These are phyloP conservation scores for Darevskia mixta DNA, from an alignment of 2,797 vertebrate genomes.

Conservation along the genomic window DNA sequence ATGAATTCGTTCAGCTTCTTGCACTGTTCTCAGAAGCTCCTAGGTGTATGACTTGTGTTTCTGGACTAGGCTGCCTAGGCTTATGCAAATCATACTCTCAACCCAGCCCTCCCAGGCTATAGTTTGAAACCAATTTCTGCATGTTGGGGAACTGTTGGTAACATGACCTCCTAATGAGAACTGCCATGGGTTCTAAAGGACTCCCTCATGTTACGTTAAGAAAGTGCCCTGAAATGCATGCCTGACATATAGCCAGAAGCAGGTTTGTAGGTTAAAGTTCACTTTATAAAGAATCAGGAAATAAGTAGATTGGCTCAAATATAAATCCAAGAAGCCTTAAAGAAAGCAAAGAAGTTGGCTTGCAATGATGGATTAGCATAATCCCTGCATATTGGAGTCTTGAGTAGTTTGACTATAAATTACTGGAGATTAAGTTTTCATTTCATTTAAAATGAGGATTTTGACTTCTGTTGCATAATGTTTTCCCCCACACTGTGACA, in stretches of 20 bases:
- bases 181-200: slow-evolving; percentile 5
- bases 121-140: not conserved
- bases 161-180: slow-evolving; percentile 43
- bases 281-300: slow-evolving; percentile 49
- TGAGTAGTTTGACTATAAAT: slow-evolving; percentile 58
- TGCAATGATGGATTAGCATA: slow-evolving; percentile 57
- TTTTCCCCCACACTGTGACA: not conserved
- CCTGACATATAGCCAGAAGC: slow-evolving; percentile 35
- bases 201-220: slow-evolving; percentile 24
- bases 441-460: slow-evolving; percentile 38
- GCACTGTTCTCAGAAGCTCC: not conserved
- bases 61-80: not conserved
- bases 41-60: rapidly evolving
- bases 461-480: slow-evolving; percentile 38
- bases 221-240: slow-evolving; percentile 44
- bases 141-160: not conserved
- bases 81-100: not conserved
- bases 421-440: slow-evolving; percentile 59
- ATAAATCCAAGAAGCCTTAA: slow-evolving; percentile 63
- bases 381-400: slow-evolving; percentile 53
- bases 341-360: slow-evolving; percentile 44
- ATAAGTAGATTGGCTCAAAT: slow-evolving; percentile 48
- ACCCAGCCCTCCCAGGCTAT: slow-evolving; percentile 20
- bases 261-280: slow-evolving; percentile 49
- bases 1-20: not conserved